Evolutionary conservation across 2,113 vertebrate genomes (phyloP).

Genomic region (Microtus pennsylvanicus): DNA sequence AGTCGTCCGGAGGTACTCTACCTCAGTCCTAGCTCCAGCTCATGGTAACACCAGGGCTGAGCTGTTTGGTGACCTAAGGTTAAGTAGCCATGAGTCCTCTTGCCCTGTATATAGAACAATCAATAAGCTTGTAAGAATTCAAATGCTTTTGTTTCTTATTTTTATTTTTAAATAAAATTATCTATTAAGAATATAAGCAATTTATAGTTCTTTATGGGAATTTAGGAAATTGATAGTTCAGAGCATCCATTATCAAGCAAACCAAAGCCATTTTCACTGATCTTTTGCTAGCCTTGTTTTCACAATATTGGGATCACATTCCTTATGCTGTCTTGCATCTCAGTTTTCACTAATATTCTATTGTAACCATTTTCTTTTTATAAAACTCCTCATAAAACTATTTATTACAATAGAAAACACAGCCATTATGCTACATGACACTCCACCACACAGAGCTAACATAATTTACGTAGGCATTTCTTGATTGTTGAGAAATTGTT

Average conservation of each 20-base stretch:
- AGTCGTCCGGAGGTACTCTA: neutral
- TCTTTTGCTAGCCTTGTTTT: constrained; percentile 21
- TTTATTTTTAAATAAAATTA: neutral
- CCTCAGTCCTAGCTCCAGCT: neutral
- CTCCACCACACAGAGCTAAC: neutral
- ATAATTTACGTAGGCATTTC: constrained; percentile 31
- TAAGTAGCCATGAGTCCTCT: neutral
- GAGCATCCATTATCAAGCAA: constrained; percentile 8
- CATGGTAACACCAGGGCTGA: neutral
- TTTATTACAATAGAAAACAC: constrained; percentile 40
- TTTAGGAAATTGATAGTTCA: constrained; percentile 30
- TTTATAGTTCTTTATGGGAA: neutral
- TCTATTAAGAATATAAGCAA: neutral
- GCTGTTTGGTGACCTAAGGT: neutral
- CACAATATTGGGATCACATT: constrained; percentile 30
- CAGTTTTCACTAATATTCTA: constrained; percentile 33
- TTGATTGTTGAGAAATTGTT: constrained; percentile 52
- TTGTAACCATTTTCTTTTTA: constrained; percentile 31
- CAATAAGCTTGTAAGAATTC: neutral
- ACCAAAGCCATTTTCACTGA: constrained; percentile 4
- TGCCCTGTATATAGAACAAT: neutral
- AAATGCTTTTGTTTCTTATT: neutral
- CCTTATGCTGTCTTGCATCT: constrained; percentile 33
- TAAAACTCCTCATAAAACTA: constrained; percentile 34
- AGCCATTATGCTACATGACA: neutral